Evolutionary conservation across 1,140 invertebrate genomes (phyloP), one percentile per base, ranked within the genome.

Genomic region (Bombyx mandarina): DNA sequence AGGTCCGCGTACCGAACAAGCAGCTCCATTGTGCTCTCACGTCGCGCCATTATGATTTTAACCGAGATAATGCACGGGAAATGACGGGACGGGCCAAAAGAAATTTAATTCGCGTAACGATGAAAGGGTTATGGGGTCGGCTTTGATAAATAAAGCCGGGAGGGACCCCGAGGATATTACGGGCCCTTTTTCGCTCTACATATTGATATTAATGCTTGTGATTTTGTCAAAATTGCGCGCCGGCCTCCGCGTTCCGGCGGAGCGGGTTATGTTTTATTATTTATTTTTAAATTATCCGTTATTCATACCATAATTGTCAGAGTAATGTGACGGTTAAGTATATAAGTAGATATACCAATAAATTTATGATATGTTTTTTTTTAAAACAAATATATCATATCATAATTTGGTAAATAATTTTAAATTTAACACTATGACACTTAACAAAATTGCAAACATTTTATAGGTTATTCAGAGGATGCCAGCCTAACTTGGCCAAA

Each of bases 71-170:
- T 85, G 77, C 71, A 85, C 82, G 82, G 83, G 83, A 86, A 86
- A 86, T 86, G 83, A 86, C 82, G 77, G 77, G 26, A 35, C 82
- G 77, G 77, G 12, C 12, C 71, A 84, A 86, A 86, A 85, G 83
- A 86, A 86, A 84, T 86, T 85, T 85, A 85, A 86, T 83, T 86
- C 80, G 77, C 81, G 77, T 79, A 83, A 78, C 82, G 74, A 79
- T 77, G 80, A 86, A 86, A 86, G 83, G 83, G 83, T 84, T 86
- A 79, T 61, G 64, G 79, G 79, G 78, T 75, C 77, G 73, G 74
- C 77, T 74, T 77, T 77, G 73, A 80, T 81, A 81, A 80, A 82
- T 79, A 81, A 80, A 79, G 71, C 72, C 65, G 69, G 65, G 69
- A 73, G 75, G 67, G 75, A 77, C 81, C 76, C 69, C 57, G 62